phyloP scores from a whole-genome alignment of 2,113 vertebrate species.

The Numenius arquata region DNA sequence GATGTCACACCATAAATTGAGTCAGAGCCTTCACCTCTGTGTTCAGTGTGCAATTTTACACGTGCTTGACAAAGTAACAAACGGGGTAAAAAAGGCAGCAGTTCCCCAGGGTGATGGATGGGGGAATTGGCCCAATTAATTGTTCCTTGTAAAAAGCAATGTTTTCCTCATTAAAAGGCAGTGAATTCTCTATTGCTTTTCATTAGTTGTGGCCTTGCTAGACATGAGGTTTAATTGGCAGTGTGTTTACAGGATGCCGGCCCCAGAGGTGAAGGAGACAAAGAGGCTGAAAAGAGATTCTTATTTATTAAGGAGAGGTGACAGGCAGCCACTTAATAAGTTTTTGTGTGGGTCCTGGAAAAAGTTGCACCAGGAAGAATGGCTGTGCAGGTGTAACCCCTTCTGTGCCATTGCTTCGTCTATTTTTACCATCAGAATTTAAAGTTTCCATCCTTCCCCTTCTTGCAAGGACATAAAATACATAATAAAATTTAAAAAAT shows the following conservation, averaged over 20 bases:
- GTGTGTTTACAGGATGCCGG: slow-evolving; percentile 82
- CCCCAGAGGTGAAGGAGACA: slow-evolving; percentile 77
- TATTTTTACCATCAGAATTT: background rate
- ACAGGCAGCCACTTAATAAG: slow-evolving; percentile 92
- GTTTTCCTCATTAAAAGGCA: slow-evolving; percentile 98
- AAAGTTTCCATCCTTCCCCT: background rate
- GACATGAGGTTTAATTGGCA: slow-evolving; percentile 94
- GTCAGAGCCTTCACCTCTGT: slow-evolving; percentile 82
- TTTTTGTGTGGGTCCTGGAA: slow-evolving; percentile 71
- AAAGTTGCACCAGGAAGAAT: slow-evolving; percentile 56
- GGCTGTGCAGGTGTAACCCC: slow-evolving; percentile 50
- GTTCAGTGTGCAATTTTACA: slow-evolving; percentile 76
- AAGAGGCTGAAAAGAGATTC: slow-evolving; percentile 88
- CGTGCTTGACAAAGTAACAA: slow-evolving; percentile 81
- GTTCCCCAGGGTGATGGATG: slow-evolving; percentile 85
- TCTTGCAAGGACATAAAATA: background rate
- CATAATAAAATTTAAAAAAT: background rate
- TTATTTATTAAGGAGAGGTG: slow-evolving; percentile 98
- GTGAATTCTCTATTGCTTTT: slow-evolving; percentile 99
- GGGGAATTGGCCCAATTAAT: slow-evolving; percentile 96
- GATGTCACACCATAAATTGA: slow-evolving; percentile 87
- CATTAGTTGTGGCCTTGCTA: slow-evolving; percentile 92
- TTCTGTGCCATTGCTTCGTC: background rate
- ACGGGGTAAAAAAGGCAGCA: slow-evolving; percentile 73
- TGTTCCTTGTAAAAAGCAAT: slow-evolving; percentile 92